Conservation (phyloP, 2,888 invertebrate genomes). For the Argyresthia goedartella region DNA sequence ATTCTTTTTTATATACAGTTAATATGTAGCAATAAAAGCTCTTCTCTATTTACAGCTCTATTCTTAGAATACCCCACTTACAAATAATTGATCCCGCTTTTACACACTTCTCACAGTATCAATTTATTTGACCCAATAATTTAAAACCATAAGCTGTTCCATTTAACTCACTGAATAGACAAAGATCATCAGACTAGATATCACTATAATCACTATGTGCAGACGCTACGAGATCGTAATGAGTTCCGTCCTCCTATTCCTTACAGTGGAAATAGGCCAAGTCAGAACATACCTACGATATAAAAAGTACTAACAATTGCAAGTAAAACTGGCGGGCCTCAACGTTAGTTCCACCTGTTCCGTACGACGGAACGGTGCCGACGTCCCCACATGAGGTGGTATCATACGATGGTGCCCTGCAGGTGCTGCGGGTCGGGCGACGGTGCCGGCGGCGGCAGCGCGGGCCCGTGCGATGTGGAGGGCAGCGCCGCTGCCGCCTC, state of each 20-base stretch:
- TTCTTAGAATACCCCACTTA: slow-evolving; percentile 37
- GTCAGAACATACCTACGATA: background rate
- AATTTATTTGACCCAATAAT: slow-evolving; percentile 22
- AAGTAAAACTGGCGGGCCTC: background rate
- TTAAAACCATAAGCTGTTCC: slow-evolving; percentile 8
- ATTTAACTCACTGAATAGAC: background rate
- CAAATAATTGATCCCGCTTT: slow-evolving; percentile 66
- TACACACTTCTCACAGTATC: slow-evolving; percentile 45
- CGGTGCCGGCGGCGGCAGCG: slow-evolving; percentile 33
- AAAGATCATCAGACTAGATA: slow-evolving; percentile 12
- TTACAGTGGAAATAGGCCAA: slow-evolving; percentile 16
- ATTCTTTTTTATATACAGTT: background rate
- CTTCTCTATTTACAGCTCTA: slow-evolving; percentile 25
- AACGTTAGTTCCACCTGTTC: slow-evolving; percentile 76
- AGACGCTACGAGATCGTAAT: slow-evolving; percentile 39
- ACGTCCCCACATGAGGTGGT: slow-evolving; percentile 94
- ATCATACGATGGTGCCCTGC: slow-evolving; percentile 95
- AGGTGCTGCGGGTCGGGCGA: slow-evolving; percentile 79
- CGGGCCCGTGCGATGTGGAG: slow-evolving; percentile 38
- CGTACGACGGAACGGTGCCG: slow-evolving; percentile 83
- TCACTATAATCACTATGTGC: slow-evolving; percentile 26
- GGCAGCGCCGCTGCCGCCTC: slow-evolving; percentile 58
- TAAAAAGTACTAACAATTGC: background rate
- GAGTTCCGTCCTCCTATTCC: slow-evolving; percentile 21
- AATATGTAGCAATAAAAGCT: slow-evolving; percentile 8